phyloP scores from a whole-genome alignment of 2,888 invertebrate genomes.

The Mongoloraphidia duomilia region DNA sequence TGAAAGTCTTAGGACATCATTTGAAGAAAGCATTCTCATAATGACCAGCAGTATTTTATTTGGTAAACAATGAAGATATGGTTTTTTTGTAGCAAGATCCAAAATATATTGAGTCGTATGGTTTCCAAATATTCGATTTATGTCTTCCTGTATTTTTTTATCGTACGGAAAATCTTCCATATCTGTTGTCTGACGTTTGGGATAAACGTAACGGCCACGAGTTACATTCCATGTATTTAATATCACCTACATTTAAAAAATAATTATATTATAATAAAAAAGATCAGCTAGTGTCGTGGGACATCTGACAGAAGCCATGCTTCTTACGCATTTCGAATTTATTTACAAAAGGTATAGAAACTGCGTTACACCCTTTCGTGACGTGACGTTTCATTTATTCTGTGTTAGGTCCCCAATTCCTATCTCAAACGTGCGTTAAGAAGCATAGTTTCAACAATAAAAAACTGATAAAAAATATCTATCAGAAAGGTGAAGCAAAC shows the following conservation, averaged over 20 bases:
- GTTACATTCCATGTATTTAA: constrained; percentile 21
- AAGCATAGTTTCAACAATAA: no score
- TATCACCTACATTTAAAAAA: constrained; percentile 15
- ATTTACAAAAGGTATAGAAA: no score
- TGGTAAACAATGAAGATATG: constrained; percentile 16
- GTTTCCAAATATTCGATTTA: constrained; percentile 19
- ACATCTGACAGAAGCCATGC: no score
- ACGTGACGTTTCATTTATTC: no score
- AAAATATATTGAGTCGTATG: constrained; percentile 12
- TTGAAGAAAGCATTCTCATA: constrained; percentile 15
- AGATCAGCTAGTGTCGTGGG: no score
- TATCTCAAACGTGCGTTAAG: no score
- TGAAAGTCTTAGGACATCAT: constrained; percentile 17
- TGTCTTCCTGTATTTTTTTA: constrained; percentile 19
- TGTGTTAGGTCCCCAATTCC: no score
- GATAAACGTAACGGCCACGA: constrained; percentile 20
- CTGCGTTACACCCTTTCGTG: no score
- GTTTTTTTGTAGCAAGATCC: constrained; percentile 12
- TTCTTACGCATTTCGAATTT: no score
- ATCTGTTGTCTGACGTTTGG: constrained; percentile 14
- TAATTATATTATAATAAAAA: background rate
- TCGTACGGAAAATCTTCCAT: constrained; percentile 20
- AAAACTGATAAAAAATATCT: no score
- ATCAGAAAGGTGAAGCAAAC: no score
- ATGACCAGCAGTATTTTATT: constrained; percentile 20